phyloP scores from a whole-genome alignment of 2,888 invertebrate genomes.

The Megamerina dolium region DNA sequence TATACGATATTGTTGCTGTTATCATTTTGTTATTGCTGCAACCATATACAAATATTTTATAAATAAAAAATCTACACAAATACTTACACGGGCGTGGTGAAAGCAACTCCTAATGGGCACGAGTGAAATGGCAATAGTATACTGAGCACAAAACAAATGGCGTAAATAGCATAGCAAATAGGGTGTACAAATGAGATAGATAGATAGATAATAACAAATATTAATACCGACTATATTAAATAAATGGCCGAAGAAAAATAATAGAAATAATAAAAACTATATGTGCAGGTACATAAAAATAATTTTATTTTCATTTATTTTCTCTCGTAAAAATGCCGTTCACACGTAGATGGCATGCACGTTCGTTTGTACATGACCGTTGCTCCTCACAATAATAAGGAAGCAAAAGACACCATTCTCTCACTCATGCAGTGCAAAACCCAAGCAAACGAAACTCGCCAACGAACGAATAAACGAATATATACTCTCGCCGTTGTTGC shows the following conservation, averaged over 20 bases:
- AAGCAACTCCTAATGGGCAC: conserved; percentile 6
- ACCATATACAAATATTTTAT: no score
- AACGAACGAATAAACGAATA: background rate
- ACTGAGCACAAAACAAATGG: conserved; percentile 7
- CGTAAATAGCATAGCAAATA: conserved; percentile 18
- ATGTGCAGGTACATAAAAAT: no score
- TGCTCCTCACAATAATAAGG: conserved; percentile 19
- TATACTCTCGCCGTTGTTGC: background rate
- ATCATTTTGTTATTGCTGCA: no score
- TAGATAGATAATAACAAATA: background rate
- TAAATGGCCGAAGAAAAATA: no score
- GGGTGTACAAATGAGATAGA: conserved; percentile 16
- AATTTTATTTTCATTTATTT: no score
- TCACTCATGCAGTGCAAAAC: no score
- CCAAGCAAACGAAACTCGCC: background rate
- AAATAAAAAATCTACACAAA: no score
- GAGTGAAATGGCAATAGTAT: background rate
- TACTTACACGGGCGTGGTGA: conserved; percentile 25
- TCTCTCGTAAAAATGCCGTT: conserved; percentile 23
- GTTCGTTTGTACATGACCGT: conserved; percentile 5
- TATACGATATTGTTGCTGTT: no score
- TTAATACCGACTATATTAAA: no score
- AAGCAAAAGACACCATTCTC: no score
- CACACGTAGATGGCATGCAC: conserved; percentile 24
- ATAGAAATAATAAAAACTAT: no score